phyloP scores from a whole-genome alignment of 2,888 invertebrate species.

The Tipula lateralis region DNA sequence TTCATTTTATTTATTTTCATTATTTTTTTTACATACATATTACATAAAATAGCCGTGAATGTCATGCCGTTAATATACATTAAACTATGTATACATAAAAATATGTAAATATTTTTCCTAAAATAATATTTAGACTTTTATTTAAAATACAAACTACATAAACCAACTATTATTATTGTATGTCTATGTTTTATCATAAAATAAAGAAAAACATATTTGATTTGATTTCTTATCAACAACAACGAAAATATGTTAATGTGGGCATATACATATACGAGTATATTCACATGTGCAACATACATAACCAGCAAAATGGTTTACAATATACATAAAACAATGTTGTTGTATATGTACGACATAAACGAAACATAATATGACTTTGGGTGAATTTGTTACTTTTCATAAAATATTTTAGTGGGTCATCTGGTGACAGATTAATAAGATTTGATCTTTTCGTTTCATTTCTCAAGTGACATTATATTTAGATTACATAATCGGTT shows the following conservation, averaged over 20 bases:
- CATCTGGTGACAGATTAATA: background rate
- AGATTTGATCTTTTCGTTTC: background rate
- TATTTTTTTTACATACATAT: background rate
- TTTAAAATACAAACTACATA: background rate
- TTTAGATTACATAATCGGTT: background rate
- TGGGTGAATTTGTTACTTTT: background rate
- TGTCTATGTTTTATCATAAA: background rate
- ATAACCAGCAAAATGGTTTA: background rate
- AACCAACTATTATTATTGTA: background rate
- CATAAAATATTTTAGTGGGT: background rate
- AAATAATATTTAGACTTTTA: background rate
- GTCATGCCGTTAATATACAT: background rate
- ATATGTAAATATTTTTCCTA: background rate
- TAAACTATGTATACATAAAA: background rate
- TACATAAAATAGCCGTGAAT: constrained; percentile 12
- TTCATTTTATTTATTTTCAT: background rate
- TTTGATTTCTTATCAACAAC: constrained; percentile 2
- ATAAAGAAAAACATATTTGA: background rate
- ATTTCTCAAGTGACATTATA: background rate
- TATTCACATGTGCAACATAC: background rate
- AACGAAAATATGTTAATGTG: background rate
- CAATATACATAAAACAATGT: background rate
- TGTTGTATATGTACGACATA: background rate
- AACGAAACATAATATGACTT: background rate
- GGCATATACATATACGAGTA: background rate